These are phyloP conservation scores for Sminthurides bifidus DNA, from an alignment of 1,140 invertebrate genomes.

Conservation along the genomic window DNA sequence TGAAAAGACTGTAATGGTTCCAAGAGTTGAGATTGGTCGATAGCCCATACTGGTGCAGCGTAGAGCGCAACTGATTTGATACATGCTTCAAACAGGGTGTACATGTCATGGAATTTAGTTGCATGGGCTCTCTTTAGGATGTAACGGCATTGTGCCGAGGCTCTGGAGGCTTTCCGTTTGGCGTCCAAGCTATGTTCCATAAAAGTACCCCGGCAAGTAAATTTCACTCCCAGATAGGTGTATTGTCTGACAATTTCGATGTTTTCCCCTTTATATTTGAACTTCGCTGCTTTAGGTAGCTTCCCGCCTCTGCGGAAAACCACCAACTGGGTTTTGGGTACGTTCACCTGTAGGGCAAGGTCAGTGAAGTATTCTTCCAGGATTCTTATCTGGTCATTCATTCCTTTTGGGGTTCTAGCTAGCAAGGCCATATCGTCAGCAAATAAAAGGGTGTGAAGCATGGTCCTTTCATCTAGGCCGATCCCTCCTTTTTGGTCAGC, in stretches of 20 bases:
- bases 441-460: slow-evolving; percentile 1
- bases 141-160: too few relatives aligned
- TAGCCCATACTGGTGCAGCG: too few relatives aligned
- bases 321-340: slow-evolving; percentile 9
- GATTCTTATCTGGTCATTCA: slow-evolving; percentile 3
- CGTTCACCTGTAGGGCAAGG: background rate
- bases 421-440: slow-evolving; percentile 9
- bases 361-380: background rate
- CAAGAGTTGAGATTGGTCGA: too few relatives aligned
- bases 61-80: too few relatives aligned
- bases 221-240: slow-evolving; percentile 10
- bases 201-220: slow-evolving; percentile 4
- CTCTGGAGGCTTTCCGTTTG: too few relatives aligned
- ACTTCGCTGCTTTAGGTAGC: background rate
- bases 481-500: slow-evolving; percentile 9
- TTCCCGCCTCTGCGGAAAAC: slow-evolving; percentile 11
- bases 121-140: too few relatives aligned
- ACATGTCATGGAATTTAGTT: too few relatives aligned
- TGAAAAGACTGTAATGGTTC: too few relatives aligned
- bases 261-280: background rate
- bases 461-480: background rate
- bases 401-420: background rate
- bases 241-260: slow-evolving; percentile 11
- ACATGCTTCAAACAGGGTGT: too few relatives aligned
- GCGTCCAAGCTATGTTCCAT: too few relatives aligned